Percentiles rank a stretch among this genome's conserved stretches.
Conservation (phyloP, 2,113 vertebrate genomes). For the Tragelaphus scriptus region DNA sequence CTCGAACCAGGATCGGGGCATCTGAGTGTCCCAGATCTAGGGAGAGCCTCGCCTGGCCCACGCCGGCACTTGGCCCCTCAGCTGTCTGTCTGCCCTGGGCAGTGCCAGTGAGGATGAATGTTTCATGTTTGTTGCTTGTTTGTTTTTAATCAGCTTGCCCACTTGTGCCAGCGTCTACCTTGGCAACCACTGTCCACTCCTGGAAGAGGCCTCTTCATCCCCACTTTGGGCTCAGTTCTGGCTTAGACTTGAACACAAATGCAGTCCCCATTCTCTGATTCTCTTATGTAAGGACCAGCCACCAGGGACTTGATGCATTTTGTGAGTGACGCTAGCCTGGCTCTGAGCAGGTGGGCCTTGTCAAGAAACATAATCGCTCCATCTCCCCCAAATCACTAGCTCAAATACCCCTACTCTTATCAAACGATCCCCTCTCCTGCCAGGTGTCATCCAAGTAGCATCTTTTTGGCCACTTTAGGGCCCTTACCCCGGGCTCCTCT, state of each 20-base stretch:
- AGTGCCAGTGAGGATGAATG: neutral
- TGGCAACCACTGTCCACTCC: neutral
- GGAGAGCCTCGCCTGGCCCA: neutral
- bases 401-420: neutral
- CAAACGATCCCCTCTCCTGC: neutral
- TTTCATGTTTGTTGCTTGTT: constrained; percentile 20
- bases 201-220: neutral
- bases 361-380: neutral
- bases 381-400: neutral
- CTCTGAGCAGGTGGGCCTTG: neutral
- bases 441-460: accelerated
- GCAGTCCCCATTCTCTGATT: neutral
- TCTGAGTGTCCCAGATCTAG: neutral
- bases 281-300: too few species aligned
- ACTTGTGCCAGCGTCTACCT: neutral
- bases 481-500: neutral
- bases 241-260: neutral
- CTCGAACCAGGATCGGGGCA: neutral
- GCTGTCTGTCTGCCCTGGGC: neutral
- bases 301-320: neutral
- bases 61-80: neutral
- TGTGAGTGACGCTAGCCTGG: neutral
- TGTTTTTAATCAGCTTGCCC: constrained; percentile 19
- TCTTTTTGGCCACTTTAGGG: neutral
- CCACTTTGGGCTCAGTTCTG: neutral